Percentiles rank a stretch among this genome's conserved stretches.
Conservation (phyloP, 2,888 invertebrate genomes). For the Nomada goodeniana region DNA sequence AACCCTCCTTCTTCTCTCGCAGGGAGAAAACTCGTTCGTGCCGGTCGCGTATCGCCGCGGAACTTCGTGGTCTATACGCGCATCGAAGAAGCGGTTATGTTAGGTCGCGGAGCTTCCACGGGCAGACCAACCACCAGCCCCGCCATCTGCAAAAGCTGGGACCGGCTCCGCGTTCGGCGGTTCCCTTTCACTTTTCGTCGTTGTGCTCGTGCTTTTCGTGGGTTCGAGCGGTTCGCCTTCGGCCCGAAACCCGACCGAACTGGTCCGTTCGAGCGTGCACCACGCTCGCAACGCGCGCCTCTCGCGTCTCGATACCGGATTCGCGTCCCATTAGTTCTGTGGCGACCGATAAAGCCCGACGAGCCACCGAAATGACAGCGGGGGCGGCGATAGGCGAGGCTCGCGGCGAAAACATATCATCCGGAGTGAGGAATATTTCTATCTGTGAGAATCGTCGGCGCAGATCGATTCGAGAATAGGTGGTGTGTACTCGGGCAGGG, state of each 20-base stretch:
- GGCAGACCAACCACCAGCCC: not conserved
- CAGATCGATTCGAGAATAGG: no score
- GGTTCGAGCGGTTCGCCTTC: constrained; percentile 75
- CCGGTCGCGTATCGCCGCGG: not conserved
- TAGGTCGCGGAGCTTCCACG: constrained; percentile 75
- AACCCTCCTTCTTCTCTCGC: not conserved
- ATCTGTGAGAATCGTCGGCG: no score
- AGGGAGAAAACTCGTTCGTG: constrained; percentile 3
- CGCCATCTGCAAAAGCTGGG: not conserved
- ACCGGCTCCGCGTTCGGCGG: constrained; percentile 16
- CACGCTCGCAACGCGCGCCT: constrained; percentile 51
- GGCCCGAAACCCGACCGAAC: constrained; percentile 69
- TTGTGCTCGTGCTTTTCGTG: constrained; percentile 74
- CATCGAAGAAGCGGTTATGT: constrained; percentile 62
- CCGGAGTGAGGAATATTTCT: no score
- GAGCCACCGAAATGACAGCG: constrained; percentile 28
- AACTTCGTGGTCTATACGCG: constrained; percentile 27
- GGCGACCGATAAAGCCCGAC: constrained; percentile 22
- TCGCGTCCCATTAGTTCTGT: constrained; percentile 30
- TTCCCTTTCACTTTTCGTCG: constrained; percentile 81
- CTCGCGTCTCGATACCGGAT: constrained; percentile 65
- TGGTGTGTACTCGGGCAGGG: no score
- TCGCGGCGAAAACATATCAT: no score
- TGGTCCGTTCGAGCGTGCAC: constrained; percentile 61
- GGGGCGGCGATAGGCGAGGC: no score